Percentiles rank a stretch among this genome's conserved stretches.
Evolutionary conservation across 2,888 invertebrate species (phyloP).

Genomic region (Pocota personata): DNA sequence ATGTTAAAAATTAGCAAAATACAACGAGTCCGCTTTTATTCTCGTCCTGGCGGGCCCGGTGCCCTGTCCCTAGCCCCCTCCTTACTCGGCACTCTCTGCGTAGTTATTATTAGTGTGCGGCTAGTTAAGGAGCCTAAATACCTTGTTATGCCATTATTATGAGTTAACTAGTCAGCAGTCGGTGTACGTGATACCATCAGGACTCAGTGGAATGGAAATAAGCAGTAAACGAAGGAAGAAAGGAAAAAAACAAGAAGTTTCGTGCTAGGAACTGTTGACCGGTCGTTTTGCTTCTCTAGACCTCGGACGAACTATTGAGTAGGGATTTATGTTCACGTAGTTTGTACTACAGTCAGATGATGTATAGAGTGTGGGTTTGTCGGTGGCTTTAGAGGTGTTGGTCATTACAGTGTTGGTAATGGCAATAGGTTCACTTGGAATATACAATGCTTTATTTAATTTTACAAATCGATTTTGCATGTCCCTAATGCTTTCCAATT

Average conservation of each 20-base stretch:
- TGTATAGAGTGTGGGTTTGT: constrained; percentile 4
- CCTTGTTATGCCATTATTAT: constrained; percentile 72
- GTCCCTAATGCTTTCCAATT: too few species aligned
- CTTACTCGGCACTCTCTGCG: constrained; percentile 3
- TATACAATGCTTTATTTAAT: not conserved
- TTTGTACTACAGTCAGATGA: constrained; percentile 4
- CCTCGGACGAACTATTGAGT: constrained; percentile 33
- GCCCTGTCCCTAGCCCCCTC: not conserved
- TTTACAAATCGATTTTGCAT: too few species aligned
- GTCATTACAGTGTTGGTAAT: not conserved
- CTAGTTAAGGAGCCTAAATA: constrained; percentile 71
- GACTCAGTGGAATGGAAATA: constrained; percentile 57
- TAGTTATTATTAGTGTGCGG: constrained; percentile 53
- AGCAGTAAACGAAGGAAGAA: constrained; percentile 39
- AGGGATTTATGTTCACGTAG: constrained; percentile 52
- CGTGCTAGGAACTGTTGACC: constrained; percentile 50
- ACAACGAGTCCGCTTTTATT: constrained; percentile 59
- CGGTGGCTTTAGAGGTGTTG: not conserved
- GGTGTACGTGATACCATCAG: constrained; percentile 72
- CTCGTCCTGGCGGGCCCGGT: not conserved
- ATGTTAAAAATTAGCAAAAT: constrained; percentile 73
- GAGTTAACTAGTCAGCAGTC: constrained; percentile 70
- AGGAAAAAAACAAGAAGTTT: constrained; percentile 25
- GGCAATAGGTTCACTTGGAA: not conserved
- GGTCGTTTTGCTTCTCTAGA: constrained; percentile 39